phyloP scores from a whole-genome alignment of 2,113 vertebrate species.

The Terrapene triunguis region DNA sequence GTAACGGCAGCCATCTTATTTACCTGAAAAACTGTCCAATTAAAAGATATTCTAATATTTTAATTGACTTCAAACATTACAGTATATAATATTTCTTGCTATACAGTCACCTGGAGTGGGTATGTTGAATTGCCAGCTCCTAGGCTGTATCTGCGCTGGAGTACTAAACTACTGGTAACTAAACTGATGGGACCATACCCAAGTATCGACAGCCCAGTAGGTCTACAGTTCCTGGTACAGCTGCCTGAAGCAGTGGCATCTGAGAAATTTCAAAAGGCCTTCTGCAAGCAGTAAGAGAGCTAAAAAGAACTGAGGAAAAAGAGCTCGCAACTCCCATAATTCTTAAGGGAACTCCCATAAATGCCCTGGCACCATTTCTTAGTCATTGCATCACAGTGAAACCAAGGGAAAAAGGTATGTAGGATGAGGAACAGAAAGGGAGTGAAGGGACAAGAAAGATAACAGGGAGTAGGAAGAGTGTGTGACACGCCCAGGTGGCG shows the following conservation, averaged over 20 bases:
- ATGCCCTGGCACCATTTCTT: fast-evolving
- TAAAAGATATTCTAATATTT: background rate
- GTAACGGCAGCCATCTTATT: background rate
- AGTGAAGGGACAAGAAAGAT: background rate
- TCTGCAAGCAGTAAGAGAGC: background rate
- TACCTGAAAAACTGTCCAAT: background rate
- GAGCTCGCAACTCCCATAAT: background rate
- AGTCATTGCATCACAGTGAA: background rate
- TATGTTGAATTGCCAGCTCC: background rate
- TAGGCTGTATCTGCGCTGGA: background rate
- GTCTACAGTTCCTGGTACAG: background rate
- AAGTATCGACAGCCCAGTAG: background rate
- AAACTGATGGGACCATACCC: fast-evolving
- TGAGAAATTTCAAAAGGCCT: background rate
- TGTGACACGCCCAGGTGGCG: background rate
- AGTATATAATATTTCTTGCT: background rate
- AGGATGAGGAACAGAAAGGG: background rate
- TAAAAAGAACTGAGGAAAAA: background rate
- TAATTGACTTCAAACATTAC: background rate
- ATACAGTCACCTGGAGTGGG: background rate
- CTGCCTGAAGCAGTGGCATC: background rate
- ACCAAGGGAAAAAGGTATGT: background rate
- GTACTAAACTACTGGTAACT: background rate
- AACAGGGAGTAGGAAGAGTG: background rate
- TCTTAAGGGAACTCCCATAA: background rate